Evolutionary conservation across 2,888 invertebrate species (phyloP).

Genomic region (Melikaiella ostensackeni): DNA sequence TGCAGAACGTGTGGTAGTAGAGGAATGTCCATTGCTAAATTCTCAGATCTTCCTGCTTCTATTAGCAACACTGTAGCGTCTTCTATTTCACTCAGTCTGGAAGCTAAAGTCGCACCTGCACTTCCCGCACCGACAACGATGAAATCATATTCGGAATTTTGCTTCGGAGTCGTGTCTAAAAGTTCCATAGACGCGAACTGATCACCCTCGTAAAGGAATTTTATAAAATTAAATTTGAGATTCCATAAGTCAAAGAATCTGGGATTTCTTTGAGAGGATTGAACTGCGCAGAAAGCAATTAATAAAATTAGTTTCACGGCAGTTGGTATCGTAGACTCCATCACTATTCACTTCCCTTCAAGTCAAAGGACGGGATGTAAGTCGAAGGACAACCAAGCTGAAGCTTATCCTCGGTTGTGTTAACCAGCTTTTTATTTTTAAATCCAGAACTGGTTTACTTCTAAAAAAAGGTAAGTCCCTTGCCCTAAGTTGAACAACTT

Average conservation of each 20-base stretch:
- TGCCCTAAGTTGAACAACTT: not conserved
- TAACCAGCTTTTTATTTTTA: not conserved
- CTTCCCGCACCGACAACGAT: slow-evolving; percentile 89
- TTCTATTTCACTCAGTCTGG: slow-evolving; percentile 84
- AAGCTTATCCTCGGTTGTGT: not conserved
- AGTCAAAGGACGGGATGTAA: not conserved
- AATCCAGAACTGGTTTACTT: not conserved
- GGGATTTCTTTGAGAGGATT: not conserved
- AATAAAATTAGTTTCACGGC: not conserved
- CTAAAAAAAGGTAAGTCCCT: not conserved
- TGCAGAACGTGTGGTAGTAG: slow-evolving; percentile 86
- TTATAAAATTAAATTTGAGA: slow-evolving; percentile 52
- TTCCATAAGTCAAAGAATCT: not conserved
- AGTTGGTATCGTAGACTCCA: not conserved
- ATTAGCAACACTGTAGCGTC: slow-evolving; percentile 84
- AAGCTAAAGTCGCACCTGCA: slow-evolving; percentile 87
- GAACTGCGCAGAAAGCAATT: not conserved
- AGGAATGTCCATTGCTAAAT: slow-evolving; percentile 87
- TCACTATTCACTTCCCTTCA: not conserved
- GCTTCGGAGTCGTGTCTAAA: slow-evolving; percentile 76
- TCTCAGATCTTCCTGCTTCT: slow-evolving; percentile 86
- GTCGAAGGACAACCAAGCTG: not conserved
- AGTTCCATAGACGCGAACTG: slow-evolving; percentile 78
- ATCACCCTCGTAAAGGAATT: slow-evolving; percentile 80
- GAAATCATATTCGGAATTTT: slow-evolving; percentile 85